Percentiles rank a stretch among this genome's conserved stretches.
phyloP scores from a whole-genome alignment of 2,797 vertebrate species.

The Sebastes nivosus region DNA sequence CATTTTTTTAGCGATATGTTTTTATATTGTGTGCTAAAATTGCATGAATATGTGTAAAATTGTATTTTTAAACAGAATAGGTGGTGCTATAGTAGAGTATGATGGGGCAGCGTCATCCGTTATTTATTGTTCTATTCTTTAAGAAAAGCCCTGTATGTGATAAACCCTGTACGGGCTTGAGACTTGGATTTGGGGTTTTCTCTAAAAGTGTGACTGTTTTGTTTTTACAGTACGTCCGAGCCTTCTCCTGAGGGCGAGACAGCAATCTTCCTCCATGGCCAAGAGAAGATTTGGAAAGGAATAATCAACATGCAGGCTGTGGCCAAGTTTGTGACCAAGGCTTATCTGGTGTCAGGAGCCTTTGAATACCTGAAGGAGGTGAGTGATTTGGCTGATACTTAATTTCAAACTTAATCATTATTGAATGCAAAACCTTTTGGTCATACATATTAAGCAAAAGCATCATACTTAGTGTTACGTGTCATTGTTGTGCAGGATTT shows the following conservation, averaged over 20 bases:
- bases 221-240: constrained; percentile 84
- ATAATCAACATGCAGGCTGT: constrained; percentile 98
- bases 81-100: neutral
- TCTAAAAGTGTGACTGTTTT: constrained; percentile 23
- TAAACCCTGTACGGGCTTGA: neutral
- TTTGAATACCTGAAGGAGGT: constrained; percentile 98
- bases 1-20: neutral
- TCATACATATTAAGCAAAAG: neutral
- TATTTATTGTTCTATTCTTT: neutral
- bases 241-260: constrained; percentile 92
- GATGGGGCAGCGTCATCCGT: neutral
- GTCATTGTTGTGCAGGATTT: constrained; percentile 87
- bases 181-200: neutral
- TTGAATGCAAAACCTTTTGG: neutral
- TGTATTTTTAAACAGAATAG: neutral
- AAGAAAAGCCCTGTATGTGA: too few relatives aligned
- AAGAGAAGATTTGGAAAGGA: constrained; percentile 98
- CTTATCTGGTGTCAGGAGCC: constrained; percentile 95
- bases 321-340: constrained; percentile 99
- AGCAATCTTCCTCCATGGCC: constrained; percentile 91
- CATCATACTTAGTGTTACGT: neutral
- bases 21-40: neutral
- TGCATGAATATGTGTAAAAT: neutral
- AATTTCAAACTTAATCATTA: neutral
- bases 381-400: constrained; percentile 7